Percentiles rank a stretch among this genome's conserved stretches.
These are phyloP conservation scores for Hyles vespertilio DNA, from an alignment of 1,140 invertebrate genomes.

Conservation along the genomic window DNA sequence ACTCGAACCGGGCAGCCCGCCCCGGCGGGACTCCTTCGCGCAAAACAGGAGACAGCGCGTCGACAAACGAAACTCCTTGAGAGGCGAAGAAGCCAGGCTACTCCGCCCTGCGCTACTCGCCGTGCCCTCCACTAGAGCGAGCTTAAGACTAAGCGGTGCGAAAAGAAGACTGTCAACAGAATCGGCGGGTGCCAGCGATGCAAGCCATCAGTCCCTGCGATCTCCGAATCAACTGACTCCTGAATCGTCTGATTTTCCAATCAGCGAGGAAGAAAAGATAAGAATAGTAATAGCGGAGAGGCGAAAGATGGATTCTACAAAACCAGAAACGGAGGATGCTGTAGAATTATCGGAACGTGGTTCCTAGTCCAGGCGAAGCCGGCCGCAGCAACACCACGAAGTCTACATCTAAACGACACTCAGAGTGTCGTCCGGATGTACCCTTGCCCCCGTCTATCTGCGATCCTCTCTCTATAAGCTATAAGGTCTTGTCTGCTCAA, in stretches of 20 bases:
- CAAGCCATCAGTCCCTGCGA: slow-evolving; percentile 34
- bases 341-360: slow-evolving; percentile 64
- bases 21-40: slow-evolving; percentile 52
- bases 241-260: slow-evolving; percentile 37
- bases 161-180: slow-evolving; percentile 55
- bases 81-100: slow-evolving; percentile 60
- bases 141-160: slow-evolving; percentile 35
- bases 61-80: slow-evolving; percentile 59
- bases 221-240: slow-evolving; percentile 32
- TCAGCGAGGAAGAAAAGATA: slow-evolving; percentile 69
- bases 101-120: slow-evolving; percentile 55
- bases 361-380: slow-evolving; percentile 71
- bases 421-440: slow-evolving; percentile 17
- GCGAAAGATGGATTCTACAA: slow-evolving; percentile 60
- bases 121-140: slow-evolving; percentile 53
- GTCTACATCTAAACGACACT: slow-evolving; percentile 60
- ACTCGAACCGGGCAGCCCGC: slow-evolving; percentile 57
- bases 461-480: slow-evolving; percentile 17
- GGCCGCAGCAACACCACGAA: slow-evolving; percentile 70
- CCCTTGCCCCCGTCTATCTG: slow-evolving; percentile 24
- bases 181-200: slow-evolving; percentile 43
- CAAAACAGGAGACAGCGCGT: slow-evolving; percentile 59
- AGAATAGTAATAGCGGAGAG: slow-evolving; percentile 72
- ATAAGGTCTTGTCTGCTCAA: slow-evolving; percentile 37
- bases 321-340: slow-evolving; percentile 59